Base-by-base conservation (phyloP, 2,888 invertebrate species). In the Amiota communis region DNA sequence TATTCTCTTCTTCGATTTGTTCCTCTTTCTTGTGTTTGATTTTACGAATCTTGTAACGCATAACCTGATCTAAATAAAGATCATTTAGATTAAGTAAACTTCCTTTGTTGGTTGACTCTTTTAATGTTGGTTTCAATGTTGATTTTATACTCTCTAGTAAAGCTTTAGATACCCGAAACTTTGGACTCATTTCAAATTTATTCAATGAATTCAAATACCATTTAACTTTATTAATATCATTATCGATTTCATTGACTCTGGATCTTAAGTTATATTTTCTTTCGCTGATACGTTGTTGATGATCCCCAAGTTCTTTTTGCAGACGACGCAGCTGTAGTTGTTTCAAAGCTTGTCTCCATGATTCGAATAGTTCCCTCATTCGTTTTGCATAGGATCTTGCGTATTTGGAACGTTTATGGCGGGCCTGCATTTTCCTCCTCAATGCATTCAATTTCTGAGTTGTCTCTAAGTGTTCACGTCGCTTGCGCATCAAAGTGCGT, bases 181-280 rank as follows among this genome's bases (percentile, higher is more conserved):
- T 65, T 65, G 65, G 48, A 3, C 48, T 65, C 4, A 17, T n/a
- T 12, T 15, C 15, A 12, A 68, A 11, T 15, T 20, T 6, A 1
- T 51, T n/a, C 53, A 68, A 68, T 13, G 51, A 17, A 8, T 53
- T 68, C 51, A 68, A 11, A 10, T 51, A 68, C 67, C n/a, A 51
- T 1, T 53, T 68, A 1, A 68, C 36, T 20, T 68, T 51, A 4
- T 36, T 12, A 8, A 68, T 51, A 13, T 68, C 67, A 9, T 20
- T 13, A 4, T 68, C 53, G 23, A 68, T 23, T 6, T 65, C 65
- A 20, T 1, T 49, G 36, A 48, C 23, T 17, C 17, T 17, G 10
- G 9, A 1, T 3, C 36, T 36, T 2, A 23, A 13, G 11, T 63
- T 63, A 8, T 10, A 1, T 63, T n/a, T 46, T 23, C 13, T 63